These are phyloP conservation scores for Chondrilla cf. caribensis DNA, from an alignment of 37 sponge, comb jelly and placozoan species.

Conservation along the genomic window DNA sequence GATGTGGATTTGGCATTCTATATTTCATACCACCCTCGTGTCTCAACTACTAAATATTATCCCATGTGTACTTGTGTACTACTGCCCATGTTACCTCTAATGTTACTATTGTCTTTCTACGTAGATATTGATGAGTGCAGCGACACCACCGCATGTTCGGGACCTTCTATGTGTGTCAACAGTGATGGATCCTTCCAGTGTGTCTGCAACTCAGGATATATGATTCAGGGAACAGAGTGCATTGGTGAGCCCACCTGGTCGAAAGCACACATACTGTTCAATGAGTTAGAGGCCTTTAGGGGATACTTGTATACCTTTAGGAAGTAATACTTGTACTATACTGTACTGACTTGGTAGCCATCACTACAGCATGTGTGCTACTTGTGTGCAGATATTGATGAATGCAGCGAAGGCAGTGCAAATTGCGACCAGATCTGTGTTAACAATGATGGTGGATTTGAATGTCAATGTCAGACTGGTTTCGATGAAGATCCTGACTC, in stretches of 20 bases:
- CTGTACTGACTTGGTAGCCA: too few species aligned
- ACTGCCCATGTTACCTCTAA: too few species aligned
- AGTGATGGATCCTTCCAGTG: neutral
- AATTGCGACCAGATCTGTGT: neutral
- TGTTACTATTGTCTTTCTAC: too few species aligned
- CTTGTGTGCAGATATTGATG: conserved; percentile 20
- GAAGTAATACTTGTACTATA: too few species aligned
- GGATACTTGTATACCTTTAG: too few species aligned
- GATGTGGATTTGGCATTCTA: too few species aligned
- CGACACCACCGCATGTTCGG: neutral
- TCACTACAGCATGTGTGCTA: neutral
- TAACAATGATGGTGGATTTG: conserved; percentile 7
- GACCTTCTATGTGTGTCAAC: neutral
- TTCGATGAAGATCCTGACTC: neutral
- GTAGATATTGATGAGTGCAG: conserved; percentile 5
- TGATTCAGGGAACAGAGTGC: neutral
- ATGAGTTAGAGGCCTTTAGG: too few species aligned
- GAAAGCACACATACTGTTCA: too few species aligned
- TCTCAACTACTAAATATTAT: too few species aligned
- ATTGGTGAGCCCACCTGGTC: neutral
- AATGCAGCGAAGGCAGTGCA: neutral
- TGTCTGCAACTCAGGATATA: neutral
- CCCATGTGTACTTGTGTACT: too few species aligned
- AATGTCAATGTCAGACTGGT: neutral
- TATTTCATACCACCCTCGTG: too few species aligned